Evolutionary conservation across 2,888 invertebrate genomes (phyloP).

Genomic region (Theristus sp.): DNA sequence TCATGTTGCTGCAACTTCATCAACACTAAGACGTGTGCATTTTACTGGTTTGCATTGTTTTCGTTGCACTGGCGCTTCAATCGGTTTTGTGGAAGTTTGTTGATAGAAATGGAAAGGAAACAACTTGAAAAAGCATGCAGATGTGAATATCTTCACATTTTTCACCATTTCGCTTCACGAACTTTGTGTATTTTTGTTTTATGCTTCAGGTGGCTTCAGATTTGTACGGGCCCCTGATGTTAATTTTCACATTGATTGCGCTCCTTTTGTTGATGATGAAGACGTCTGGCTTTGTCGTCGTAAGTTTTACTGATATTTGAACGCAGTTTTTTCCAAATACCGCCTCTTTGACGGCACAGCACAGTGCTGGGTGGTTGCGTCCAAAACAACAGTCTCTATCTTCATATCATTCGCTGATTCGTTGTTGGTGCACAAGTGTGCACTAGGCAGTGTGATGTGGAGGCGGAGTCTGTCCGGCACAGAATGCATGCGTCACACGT

Average conservation of each 20-base stretch:
- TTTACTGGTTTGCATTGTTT: neutral
- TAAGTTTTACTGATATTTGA: constrained; percentile 14
- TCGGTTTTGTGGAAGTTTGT: neutral
- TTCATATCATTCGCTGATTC: too few relatives aligned
- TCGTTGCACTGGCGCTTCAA: neutral
- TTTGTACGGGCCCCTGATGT: constrained; percentile 37
- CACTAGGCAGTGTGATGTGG: too few relatives aligned
- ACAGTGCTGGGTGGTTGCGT: too few relatives aligned
- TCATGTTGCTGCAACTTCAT: too few relatives aligned
- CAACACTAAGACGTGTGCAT: neutral
- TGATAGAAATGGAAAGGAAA: neutral
- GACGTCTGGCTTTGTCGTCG: constrained; percentile 31
- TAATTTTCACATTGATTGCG: constrained; percentile 36
- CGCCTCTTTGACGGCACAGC: too few relatives aligned
- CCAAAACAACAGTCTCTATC: too few relatives aligned
- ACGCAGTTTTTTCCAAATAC: neutral
- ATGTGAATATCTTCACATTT: too few relatives aligned
- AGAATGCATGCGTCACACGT: too few relatives aligned
- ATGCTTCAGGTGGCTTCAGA: constrained; percentile 26
- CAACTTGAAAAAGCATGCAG: neutral
- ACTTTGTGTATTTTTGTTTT: constrained; percentile 1
- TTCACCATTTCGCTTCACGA: too few relatives aligned
- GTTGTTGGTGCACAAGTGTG: too few relatives aligned
- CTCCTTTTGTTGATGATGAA: constrained; percentile 37
- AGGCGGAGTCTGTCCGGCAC: too few relatives aligned